Conservation (phyloP, 1,140 invertebrate species). For the Patella vulgata region DNA sequence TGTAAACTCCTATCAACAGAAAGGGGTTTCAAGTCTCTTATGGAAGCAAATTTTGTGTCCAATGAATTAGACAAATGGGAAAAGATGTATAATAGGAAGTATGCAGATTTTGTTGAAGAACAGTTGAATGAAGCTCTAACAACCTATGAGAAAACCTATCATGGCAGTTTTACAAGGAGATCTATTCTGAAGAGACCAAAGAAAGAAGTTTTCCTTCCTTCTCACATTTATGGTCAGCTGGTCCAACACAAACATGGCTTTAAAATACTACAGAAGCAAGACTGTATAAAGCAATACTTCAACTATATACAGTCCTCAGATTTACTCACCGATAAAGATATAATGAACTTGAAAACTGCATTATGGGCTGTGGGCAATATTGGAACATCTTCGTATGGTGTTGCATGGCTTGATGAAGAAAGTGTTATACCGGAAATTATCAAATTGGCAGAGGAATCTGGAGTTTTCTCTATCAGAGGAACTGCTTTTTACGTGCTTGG, state of each 20-base stretch:
- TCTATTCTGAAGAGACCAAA: conserved; percentile 57
- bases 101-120: conserved; percentile 88
- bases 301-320: conserved; percentile 53
- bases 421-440: conserved; percentile 74
- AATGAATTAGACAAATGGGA: conserved; percentile 83
- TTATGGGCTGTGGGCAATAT: conserved; percentile 82
- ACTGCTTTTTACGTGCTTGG: conserved; percentile 90
- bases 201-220: conserved; percentile 77
- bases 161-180: conserved; percentile 78
- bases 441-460: conserved; percentile 78
- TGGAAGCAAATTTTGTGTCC: conserved; percentile 76
- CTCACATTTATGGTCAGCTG: conserved; percentile 90
- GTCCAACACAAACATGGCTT: conserved; percentile 81
- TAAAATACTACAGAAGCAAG: conserved; percentile 71
- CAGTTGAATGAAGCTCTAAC: conserved; percentile 88
- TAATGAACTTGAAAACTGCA: conserved; percentile 80
- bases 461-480: conserved; percentile 86
- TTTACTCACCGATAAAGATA: conserved; percentile 54
- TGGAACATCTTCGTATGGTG: conserved; percentile 78
- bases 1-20: conserved; percentile 83
- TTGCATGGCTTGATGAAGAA: conserved; percentile 76
- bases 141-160: conserved; percentile 81
- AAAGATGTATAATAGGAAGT: conserved; percentile 74
- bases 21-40: conserved; percentile 76
- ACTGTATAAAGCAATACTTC: conserved; percentile 56